Conservation (phyloP, 1,140 invertebrate genomes). For the Zaprionus ornatus region DNA sequence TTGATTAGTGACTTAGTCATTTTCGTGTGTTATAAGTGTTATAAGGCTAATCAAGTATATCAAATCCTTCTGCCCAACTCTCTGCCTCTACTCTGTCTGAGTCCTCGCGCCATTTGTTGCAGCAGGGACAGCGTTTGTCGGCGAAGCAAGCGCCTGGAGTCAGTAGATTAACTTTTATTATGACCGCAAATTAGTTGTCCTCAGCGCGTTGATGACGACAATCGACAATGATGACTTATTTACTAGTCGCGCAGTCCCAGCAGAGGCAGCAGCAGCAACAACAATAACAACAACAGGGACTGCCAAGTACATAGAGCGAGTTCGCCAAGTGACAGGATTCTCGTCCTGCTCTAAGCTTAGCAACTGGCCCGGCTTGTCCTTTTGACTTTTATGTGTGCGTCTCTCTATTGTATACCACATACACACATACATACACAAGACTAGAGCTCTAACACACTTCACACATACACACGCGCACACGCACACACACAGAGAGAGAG, state of each 20-base stretch:
- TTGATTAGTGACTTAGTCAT: background rate
- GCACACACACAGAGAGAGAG: constrained; percentile 8
- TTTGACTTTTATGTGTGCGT: constrained; percentile 59
- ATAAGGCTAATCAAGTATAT: no score
- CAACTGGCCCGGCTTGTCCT: constrained; percentile 36
- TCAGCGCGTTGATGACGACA: constrained; percentile 79
- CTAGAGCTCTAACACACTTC: constrained; percentile 18
- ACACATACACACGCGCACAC: constrained; percentile 14
- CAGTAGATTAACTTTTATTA: constrained; percentile 84
- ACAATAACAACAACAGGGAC: background rate
- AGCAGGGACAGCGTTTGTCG: constrained; percentile 25
- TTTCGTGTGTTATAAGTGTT: no score
- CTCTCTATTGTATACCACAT: constrained; percentile 56
- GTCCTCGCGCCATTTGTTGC: constrained; percentile 53
- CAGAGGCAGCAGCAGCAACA: constrained; percentile 6
- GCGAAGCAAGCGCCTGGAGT: constrained; percentile 58
- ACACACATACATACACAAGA: constrained; percentile 22
- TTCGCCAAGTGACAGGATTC: constrained; percentile 32
- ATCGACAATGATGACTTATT: constrained; percentile 82
- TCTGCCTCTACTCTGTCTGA: background rate
- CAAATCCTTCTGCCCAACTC: background rate
- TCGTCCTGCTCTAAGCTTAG: constrained; percentile 17
- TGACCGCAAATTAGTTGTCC: constrained; percentile 84
- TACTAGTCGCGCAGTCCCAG: constrained; percentile 45
- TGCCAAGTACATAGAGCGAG: constrained; percentile 33